These are phyloP conservation scores for Catharus minimus DNA, from an alignment of 2,113 vertebrate genomes.

Conservation along the genomic window DNA sequence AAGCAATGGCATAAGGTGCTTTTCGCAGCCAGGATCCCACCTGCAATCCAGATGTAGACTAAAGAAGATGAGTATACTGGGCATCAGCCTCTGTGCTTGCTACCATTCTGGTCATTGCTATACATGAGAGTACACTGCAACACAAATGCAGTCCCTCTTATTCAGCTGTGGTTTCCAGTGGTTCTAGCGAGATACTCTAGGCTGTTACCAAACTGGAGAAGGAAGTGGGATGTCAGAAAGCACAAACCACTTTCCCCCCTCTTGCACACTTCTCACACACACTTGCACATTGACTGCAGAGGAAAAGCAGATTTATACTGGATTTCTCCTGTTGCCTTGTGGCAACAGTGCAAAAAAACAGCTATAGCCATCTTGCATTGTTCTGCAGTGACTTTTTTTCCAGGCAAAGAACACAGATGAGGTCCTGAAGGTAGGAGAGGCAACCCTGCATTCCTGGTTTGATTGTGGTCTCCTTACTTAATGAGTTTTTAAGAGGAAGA, in stretches of 20 bases:
- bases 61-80: not conserved
- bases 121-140: not conserved
- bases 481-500: slow-evolving; percentile 72
- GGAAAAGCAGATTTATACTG: not conserved
- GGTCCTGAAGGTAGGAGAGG: slow-evolving; percentile 26
- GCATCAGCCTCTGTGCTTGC: not conserved
- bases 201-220: not conserved
- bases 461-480: slow-evolving; percentile 70
- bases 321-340: slow-evolving; percentile 17
- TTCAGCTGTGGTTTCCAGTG: not conserved
- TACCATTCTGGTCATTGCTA: not conserved
- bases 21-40: not conserved
- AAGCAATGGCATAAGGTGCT: not conserved
- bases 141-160: not conserved
- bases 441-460: slow-evolving; percentile 64
- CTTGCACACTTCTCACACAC: not conserved
- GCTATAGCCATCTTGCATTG: not conserved
- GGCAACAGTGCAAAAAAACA: not conserved
- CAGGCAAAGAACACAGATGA: not conserved
- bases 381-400: slow-evolving; percentile 12
- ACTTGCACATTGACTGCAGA: slow-evolving; percentile 12
- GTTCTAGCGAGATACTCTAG: not conserved
- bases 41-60: not conserved
- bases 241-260: not conserved
- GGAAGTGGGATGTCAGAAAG: not conserved